Base-by-base conservation (phyloP, 2,797 vertebrate species). In the Protosalanx chinensis region DNA sequence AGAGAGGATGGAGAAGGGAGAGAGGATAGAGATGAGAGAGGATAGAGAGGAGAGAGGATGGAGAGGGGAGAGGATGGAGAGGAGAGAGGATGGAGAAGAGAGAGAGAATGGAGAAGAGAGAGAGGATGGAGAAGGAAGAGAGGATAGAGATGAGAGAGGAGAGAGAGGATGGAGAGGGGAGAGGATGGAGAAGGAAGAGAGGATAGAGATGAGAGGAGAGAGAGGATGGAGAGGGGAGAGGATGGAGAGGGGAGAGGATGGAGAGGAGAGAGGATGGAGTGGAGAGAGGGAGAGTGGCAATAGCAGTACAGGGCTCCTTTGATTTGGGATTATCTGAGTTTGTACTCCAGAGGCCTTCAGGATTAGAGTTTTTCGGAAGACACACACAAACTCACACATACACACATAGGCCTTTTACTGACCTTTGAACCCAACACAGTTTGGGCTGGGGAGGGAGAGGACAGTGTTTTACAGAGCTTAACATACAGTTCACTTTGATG, bases 261-360 rank as follows among this genome's bases (percentile, higher is more conserved):
- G 37, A 37, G 35, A 6, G 4, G 10, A 23, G n/a, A 59, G 57
- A 5, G 23, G 57, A n/a, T n/a, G n/a, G n/a, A n/a, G n/a, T n/a
- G n/a, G n/a, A 27, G 3, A 2, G 7, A 20, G 58, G 27, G 58
- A 29, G 20, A 23, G 58, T 60, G 58, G 58, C n/a, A 20, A 1
- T 23, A 4, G 58, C 41, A 20, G 23, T 23, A 33, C 30, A 33
- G 3, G 29, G 15, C 35, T 65, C 64, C 64, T 74, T 60, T 74
- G 73, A 75, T 67, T 66, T 20, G 13, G 73, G 32, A 75, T 67
- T 75, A 67, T 59, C 30, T 6, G 20, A 13, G 32, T 13, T 20
- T 29, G 37, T 10, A 59, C 27, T 29, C 1, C 12, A 46, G 56
- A 33, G 10, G 63, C 35, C 33, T 27, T 12, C 4, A 6, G 53